These are phyloP conservation scores for Astyanax mexicanus DNA, from an alignment of 2,797 vertebrate species.

Conservation along the genomic window DNA sequence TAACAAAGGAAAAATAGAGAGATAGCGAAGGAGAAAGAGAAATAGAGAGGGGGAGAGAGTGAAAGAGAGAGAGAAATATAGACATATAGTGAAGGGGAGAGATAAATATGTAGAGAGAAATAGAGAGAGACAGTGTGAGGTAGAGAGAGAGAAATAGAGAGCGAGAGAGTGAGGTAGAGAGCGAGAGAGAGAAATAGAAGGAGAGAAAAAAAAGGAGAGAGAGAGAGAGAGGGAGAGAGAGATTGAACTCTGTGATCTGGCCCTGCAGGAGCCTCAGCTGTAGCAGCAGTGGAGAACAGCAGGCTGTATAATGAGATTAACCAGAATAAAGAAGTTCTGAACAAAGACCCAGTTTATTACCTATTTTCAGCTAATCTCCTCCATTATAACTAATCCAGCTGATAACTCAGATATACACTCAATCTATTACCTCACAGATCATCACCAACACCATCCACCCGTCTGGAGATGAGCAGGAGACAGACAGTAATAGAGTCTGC, in stretches of 20 bases:
- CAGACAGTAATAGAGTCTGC: not conserved
- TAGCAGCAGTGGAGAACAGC: conserved; percentile 29
- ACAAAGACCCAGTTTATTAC: conserved; percentile 28
- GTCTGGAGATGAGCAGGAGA: not conserved
- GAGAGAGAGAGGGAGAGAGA: not conserved
- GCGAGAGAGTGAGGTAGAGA: not conserved
- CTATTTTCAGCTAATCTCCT: conserved; percentile 14
- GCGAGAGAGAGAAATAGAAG: not conserved
- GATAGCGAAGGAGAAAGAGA: conserved; percentile 9
- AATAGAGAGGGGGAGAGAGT: not conserved
- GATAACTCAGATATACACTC: conserved; percentile 25
- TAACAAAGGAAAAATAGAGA: no score
- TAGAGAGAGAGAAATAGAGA: no score
- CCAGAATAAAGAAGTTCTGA: conserved; percentile 12
- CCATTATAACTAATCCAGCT: conserved; percentile 18
- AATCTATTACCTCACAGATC: conserved; percentile 17
- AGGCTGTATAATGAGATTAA: conserved; percentile 16
- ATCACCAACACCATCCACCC: not conserved
- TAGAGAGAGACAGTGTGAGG: no score
- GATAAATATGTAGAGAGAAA: no score
- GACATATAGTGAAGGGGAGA: no score
- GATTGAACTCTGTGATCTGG: conserved; percentile 4
- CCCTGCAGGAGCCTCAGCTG: conserved; percentile 38
- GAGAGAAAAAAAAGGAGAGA: not conserved
- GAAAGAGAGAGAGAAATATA: no score